Conservation (phyloP, 2,888 invertebrate species). For the Mimachlamys varia region DNA sequence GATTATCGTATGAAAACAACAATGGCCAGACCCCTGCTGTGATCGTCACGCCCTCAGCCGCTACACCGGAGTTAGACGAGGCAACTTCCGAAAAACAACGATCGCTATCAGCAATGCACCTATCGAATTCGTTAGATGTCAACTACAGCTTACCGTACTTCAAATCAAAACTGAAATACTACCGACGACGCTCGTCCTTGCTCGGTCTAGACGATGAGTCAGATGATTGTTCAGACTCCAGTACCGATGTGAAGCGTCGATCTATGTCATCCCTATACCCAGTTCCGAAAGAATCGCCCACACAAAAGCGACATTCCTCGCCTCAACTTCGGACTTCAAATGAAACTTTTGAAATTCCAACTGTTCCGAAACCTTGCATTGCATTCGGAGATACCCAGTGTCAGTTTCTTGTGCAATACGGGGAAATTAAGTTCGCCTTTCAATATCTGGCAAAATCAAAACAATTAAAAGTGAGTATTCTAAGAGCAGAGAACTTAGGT, state of each 20-base stretch:
- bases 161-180: slow-evolving; percentile 41
- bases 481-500: slow-evolving; percentile 78
- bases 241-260: slow-evolving; percentile 32
- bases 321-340: slow-evolving; percentile 59
- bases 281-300: slow-evolving; percentile 42
- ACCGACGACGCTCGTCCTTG: slow-evolving; percentile 72
- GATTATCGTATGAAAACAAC: not conserved
- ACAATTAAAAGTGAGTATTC: slow-evolving; percentile 79
- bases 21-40: slow-evolving; percentile 57
- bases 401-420: slow-evolving; percentile 66
- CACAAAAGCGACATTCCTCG: slow-evolving; percentile 68
- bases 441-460: slow-evolving; percentile 81
- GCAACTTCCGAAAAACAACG: not conserved
- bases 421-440: slow-evolving; percentile 79
- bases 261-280: slow-evolving; percentile 38
- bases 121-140: not conserved
- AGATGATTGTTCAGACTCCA: slow-evolving; percentile 32
- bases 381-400: slow-evolving; percentile 36
- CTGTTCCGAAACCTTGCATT: slow-evolving; percentile 47
- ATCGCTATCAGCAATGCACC: slow-evolving; percentile 28
- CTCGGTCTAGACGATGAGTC: slow-evolving; percentile 54
- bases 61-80: not conserved
- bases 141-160: not conserved
- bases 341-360: slow-evolving; percentile 42
- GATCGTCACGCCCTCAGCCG: slow-evolving; percentile 54